Evolutionary conservation across 53 echinoderm and acorn worm genomes (phyloP).

Genomic region (Apostichopus leukothele): DNA sequence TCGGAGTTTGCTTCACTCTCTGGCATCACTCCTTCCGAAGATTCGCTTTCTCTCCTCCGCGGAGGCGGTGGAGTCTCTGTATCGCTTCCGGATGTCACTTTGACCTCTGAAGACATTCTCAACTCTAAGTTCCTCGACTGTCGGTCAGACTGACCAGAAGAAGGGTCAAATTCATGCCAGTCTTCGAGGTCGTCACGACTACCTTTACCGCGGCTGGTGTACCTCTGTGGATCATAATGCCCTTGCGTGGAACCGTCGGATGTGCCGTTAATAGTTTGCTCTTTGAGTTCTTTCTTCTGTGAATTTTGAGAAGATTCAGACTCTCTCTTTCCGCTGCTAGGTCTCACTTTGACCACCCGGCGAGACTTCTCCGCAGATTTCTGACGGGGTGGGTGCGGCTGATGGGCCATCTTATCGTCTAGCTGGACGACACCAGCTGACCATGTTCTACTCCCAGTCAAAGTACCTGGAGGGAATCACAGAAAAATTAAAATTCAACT

Average conservation of each 20-base stretch:
- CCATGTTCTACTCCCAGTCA: constrained; percentile 90
- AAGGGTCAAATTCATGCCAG: background rate
- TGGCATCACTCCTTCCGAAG: constrained; percentile 28
- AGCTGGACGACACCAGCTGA: constrained; percentile 54
- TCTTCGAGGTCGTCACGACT: background rate
- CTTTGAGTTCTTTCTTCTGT: background rate
- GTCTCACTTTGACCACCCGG: constrained; percentile 87
- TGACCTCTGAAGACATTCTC: constrained; percentile 34
- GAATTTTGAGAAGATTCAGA: constrained; percentile 41
- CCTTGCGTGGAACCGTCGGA: background rate
- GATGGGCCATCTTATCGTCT: constrained; percentile 52
- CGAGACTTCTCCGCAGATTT: constrained; percentile 86
- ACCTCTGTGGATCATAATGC: constrained; percentile 44
- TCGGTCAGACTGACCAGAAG: background rate
- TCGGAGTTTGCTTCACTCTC: constrained; percentile 35
- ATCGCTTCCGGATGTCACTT: constrained; percentile 6
- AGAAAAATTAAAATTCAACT: background rate
- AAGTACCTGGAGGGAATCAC: constrained; percentile 51
- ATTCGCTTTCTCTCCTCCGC: constrained; percentile 7
- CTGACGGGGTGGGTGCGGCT: constrained; percentile 94
- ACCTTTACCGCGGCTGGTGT: constrained; percentile 29
- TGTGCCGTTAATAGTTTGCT: background rate
- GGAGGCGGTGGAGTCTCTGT: background rate
- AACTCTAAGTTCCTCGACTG: constrained; percentile 8
- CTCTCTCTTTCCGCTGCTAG: constrained; percentile 78